Base-by-base conservation (phyloP, 2,797 vertebrate genomes). In the Muscicapa striata region DNA sequence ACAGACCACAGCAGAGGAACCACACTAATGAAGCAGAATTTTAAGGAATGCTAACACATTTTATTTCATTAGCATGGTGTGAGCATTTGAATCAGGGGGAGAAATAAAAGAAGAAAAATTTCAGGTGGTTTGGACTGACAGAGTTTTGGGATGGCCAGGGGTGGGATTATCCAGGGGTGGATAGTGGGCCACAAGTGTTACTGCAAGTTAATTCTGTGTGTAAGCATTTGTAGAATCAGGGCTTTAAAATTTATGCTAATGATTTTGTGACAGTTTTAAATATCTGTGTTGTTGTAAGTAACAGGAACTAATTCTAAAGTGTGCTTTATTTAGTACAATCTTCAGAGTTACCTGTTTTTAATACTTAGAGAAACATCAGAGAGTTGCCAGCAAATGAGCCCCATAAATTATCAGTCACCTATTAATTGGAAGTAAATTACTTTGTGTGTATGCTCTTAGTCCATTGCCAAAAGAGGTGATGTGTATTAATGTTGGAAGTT, bases 401-500 rank as follows among this genome's bases (percentile, higher is more conserved):
- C 66, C 18, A 18, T 91, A 78, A 70, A 72, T 93, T 92, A 64
- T 36, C 74, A 69, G 67, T 90, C 48, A 40, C 43, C 51, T 66
- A 1, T 81, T 92, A 92, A 79, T 63, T 82, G 45, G 34, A n/a
- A 70, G 51, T 79, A 87, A 84, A 41, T 66, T 55, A 46, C 36
- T 70, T 5, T 59, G 30, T 91, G 29, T 52, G 41, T 36, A 8
- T 66, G 23, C 24, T 84, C 30, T 84, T 55, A 73, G 63, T 43
- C 58, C 51, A 6, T 32, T 51, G 9, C 63, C 78, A 68, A 82
- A 73, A 41, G 46, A 69, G 48, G 36, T 68, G 55, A 66, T 76
- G 59, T 52, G 15, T 64, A 40, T 68, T 54, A 45, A 62, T 72
- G 40, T 41, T 70, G 61, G 52, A 79, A 90, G 43, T 15, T 90